Evolutionary conservation across 2,888 invertebrate genomes (phyloP).

Genomic region (Anthophora plumipes): DNA sequence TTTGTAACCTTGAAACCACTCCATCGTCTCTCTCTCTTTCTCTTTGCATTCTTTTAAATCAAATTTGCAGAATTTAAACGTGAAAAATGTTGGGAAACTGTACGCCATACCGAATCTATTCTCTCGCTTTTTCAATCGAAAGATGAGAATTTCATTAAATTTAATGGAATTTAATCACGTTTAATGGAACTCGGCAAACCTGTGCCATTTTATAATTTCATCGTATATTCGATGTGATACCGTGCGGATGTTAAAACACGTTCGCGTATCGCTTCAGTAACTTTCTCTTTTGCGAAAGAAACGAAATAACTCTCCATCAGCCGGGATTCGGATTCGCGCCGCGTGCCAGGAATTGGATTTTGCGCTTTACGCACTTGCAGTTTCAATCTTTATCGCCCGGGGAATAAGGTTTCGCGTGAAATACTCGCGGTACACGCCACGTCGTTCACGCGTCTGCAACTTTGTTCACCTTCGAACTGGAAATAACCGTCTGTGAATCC

Average conservation of each 20-base stretch:
- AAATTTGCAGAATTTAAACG: not conserved
- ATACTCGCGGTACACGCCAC: not conserved
- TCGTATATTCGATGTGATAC: not conserved
- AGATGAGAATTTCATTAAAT: no score
- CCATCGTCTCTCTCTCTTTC: not conserved
- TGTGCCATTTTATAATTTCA: not conserved
- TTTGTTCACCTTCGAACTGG: not conserved
- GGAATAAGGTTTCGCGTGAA: slow-evolving; percentile 46
- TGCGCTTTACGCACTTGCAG: slow-evolving; percentile 68
- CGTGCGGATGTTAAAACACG: not conserved
- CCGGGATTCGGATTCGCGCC: slow-evolving; percentile 69
- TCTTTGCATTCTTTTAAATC: not conserved
- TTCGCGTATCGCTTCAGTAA: slow-evolving; percentile 6
- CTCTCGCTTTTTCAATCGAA: no score
- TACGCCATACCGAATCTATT: no score
- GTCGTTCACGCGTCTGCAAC: not conserved
- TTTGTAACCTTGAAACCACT: not conserved
- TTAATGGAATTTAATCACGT: not conserved
- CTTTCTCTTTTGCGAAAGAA: slow-evolving; percentile 29
- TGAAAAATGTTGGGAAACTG: not conserved
- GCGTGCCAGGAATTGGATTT: slow-evolving; percentile 70
- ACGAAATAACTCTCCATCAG: slow-evolving; percentile 73
- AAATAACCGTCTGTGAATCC: not conserved
- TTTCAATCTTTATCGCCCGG: slow-evolving; percentile 69
- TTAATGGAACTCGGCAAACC: no score